Base-by-base conservation (phyloP, 1,140 invertebrate genomes). In the Aethina tumida region DNA sequence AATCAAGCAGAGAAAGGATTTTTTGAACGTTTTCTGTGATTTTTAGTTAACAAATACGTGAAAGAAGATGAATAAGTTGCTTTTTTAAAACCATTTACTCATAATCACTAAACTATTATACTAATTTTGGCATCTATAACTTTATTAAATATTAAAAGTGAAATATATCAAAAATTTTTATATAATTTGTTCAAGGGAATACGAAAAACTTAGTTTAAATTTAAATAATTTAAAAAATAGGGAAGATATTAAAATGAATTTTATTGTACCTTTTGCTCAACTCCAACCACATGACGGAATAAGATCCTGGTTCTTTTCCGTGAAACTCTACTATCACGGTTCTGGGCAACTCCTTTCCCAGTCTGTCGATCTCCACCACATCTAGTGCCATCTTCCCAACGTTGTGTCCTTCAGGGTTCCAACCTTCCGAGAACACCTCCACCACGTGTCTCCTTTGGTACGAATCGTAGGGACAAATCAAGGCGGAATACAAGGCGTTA, bases 381-480 rank as follows among this genome's bases (percentile, higher is more conserved):
- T 70, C 70, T 0, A 67, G 56, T 3, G 67, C 45, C 12, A 68
- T 63, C 8, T 67, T 46, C 8, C 56, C 56, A 31, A 50, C 24
- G 15, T 19, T 18, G 13, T 53, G 56, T 41, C 56, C 52, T 35
- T 64, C 67, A 18, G 69, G 62, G 42, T 71, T 68, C 84, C 85
- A 90, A 15, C 84, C 85, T 39, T 84, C 78, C 28, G 84, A 88
- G 55, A 89, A 90, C 26, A 89, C 73, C 64, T 88, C 82, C 2
- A 84, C 79, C 15, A 74, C 54, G 31, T 74, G 67, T 38, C 75
- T 66, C 15, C 66, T 64, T 31, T 67, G 65, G 19, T 72, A 67
- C n/a, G 65, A 59, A 8, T 77, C 72, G 42, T 70, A 70, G 0
- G 82, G 82, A 45, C 82, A 87, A 7, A 85, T 76, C n/a, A 77